Percentiles rank a stretch among this genome's conserved stretches.
These are phyloP conservation scores for Brachionus paranguensis DNA, from an alignment of 1,140 invertebrate genomes.

Conservation along the genomic window DNA sequence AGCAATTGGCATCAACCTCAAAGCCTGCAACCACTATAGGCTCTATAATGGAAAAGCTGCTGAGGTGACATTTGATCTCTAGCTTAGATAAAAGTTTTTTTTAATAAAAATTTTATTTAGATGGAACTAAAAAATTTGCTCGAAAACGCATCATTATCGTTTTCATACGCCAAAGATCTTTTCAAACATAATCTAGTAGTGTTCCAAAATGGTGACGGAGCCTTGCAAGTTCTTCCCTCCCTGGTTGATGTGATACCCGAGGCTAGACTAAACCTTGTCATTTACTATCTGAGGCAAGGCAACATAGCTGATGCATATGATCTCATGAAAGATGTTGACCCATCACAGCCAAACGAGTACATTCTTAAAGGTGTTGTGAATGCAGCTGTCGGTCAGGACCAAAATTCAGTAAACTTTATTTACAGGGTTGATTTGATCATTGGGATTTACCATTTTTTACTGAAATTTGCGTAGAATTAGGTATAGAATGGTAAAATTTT, in stretches of 20 bases:
- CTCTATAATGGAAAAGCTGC: slow-evolving; percentile 89
- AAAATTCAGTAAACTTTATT: slow-evolving; percentile 65
- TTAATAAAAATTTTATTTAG: slow-evolving; percentile 35
- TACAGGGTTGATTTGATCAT: too few relatives aligned
- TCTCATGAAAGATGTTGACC: slow-evolving; percentile 83
- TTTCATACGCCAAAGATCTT: slow-evolving; percentile 82
- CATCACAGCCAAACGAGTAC: slow-evolving; percentile 87
- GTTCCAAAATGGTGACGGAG: slow-evolving; percentile 86
- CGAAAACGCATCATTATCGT: slow-evolving; percentile 69
- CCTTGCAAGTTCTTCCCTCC: slow-evolving; percentile 78
- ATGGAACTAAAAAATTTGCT: slow-evolving; percentile 58
- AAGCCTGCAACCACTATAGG: slow-evolving; percentile 79
- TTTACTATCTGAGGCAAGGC: slow-evolving; percentile 81
- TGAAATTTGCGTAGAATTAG: too few relatives aligned
- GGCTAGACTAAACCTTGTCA: slow-evolving; percentile 87
- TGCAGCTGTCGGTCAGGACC: slow-evolving; percentile 83
- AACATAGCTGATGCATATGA: slow-evolving; percentile 82
- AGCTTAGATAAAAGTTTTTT: slow-evolving; percentile 45
- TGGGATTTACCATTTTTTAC: too few relatives aligned
- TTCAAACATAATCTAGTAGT: slow-evolving; percentile 87
- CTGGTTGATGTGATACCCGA: slow-evolving; percentile 92
- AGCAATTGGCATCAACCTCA: slow-evolving; percentile 77
- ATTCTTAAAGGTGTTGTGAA: slow-evolving; percentile 93
- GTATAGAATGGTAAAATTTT: too few relatives aligned
- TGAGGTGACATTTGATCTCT: slow-evolving; percentile 56